A percentile compares a stretch with the other conserved stretches of the same genome.
phyloP scores from a whole-genome alignment of 2,888 invertebrate genomes.

The Sinhomidia bicolor region DNA sequence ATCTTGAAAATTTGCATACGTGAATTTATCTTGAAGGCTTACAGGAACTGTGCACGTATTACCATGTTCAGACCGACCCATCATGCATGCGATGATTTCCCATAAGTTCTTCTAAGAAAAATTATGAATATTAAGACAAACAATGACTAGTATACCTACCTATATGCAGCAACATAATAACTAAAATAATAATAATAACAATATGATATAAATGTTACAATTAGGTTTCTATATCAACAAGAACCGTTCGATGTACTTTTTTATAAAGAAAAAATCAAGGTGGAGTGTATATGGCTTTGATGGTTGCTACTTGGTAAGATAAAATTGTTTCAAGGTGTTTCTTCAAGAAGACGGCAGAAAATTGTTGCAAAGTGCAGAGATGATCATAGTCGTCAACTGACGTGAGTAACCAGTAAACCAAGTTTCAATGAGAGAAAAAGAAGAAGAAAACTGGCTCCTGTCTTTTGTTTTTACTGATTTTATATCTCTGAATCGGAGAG shows the following conservation, averaged over 20 bases:
- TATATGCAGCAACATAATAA: conserved; percentile 3
- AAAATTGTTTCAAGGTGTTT: not conserved
- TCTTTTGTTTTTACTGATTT: not conserved
- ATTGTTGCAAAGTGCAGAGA: conserved; percentile 25
- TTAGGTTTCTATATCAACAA: conserved; percentile 39
- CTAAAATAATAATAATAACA: not conserved
- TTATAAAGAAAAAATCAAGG: not conserved
- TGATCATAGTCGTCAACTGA: not conserved
- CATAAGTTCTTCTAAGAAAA: not conserved
- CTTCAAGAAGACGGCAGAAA: not conserved
- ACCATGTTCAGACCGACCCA: too few species aligned
- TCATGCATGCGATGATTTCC: conserved; percentile 12
- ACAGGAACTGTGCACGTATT: too few species aligned
- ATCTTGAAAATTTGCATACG: not conserved
- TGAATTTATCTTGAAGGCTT: conserved; percentile 1
- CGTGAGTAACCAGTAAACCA: conserved; percentile 51
- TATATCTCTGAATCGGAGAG: conserved; percentile 8
- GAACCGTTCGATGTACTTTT: conserved; percentile 19
- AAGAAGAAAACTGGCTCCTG: conserved; percentile 41
- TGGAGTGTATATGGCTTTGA: too few species aligned
- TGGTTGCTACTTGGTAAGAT: not conserved
- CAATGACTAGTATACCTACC: not conserved
- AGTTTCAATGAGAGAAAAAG: conserved; percentile 49
- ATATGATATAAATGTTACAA: not conserved
- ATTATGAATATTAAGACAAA: too few species aligned